A percentile compares a stretch with the other conserved stretches of the same genome.
Evolutionary conservation across 2,888 invertebrate species (phyloP).

Genomic region (Homarus gammarus): DNA sequence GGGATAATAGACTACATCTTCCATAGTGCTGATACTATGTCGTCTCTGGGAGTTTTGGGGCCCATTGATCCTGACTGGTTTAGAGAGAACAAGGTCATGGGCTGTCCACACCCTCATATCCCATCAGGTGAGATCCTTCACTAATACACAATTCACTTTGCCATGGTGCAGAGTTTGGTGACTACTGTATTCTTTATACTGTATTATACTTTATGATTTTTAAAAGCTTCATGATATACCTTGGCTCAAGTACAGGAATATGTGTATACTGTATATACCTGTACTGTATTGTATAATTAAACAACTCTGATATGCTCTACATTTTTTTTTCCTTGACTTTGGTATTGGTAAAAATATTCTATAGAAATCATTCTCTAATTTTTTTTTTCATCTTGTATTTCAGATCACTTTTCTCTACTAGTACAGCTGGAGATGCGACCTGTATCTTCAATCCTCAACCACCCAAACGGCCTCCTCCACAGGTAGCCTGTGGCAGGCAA

Average conservation of each 20-base stretch:
- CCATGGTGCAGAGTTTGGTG: conserved; percentile 4
- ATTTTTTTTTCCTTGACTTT: conserved; percentile 9
- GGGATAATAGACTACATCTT: conserved; percentile 99
- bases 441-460: conserved; percentile 52
- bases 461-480: conserved; percentile 75
- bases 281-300: neutral
- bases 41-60: conserved; percentile 95
- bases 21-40: conserved; percentile 97
- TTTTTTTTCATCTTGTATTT: too few species aligned
- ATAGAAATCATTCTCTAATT: neutral
- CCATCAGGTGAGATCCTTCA: conserved; percentile 86
- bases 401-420: conserved; percentile 94
- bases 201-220: too few species aligned
- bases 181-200: too few species aligned
- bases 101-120: conserved; percentile 98
- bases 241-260: too few species aligned
- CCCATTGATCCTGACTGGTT: conserved; percentile 96
- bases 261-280: too few species aligned
- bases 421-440: conserved; percentile 94
- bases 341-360: neutral
- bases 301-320: neutral
- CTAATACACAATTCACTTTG: conserved; percentile 69
- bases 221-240: too few species aligned
- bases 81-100: conserved; percentile 96
- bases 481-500: conserved; percentile 73